Percentiles rank a stretch among this genome's conserved stretches.
phyloP scores from a whole-genome alignment of 2,113 vertebrate genomes.

The Channa argus region DNA sequence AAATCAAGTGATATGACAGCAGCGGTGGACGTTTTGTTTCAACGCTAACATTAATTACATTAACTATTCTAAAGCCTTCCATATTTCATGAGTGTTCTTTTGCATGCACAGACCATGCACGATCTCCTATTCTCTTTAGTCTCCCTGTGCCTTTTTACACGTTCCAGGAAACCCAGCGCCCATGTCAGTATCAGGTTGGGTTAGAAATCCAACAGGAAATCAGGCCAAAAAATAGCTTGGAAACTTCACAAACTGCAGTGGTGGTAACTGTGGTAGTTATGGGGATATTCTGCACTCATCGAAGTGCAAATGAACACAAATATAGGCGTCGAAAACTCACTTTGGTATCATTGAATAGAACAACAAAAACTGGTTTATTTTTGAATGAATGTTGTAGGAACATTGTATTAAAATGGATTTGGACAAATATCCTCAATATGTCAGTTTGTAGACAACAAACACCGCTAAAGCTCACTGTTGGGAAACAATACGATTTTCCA shows the following conservation, averaged over 20 bases:
- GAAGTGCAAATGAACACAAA: constrained; percentile 11
- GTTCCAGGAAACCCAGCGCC: constrained; percentile 68
- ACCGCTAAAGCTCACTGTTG: neutral
- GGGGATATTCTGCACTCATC: neutral
- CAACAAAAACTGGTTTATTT: neutral
- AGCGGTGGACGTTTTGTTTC: constrained; percentile 65
- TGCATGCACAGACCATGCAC: constrained; percentile 43
- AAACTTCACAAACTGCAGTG: constrained; percentile 53
- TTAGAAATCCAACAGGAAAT: constrained; percentile 53
- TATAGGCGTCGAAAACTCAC: neutral
- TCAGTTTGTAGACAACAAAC: constrained; percentile 18
- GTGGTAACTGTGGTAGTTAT: neutral
- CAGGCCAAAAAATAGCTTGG: constrained; percentile 45
- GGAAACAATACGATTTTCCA: neutral
- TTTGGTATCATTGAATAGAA: neutral
- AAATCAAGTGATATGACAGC: constrained; percentile 56
- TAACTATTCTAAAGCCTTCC: constrained; percentile 67
- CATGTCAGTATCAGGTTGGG: constrained; percentile 54
- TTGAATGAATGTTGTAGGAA: neutral
- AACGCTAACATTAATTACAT: constrained; percentile 74
- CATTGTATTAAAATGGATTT: neutral
- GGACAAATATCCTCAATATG: constrained; percentile 26
- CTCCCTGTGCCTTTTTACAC: constrained; percentile 65
- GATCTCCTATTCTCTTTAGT: constrained; percentile 77
- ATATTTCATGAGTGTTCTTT: constrained; percentile 78